Conservation (phyloP, 2,113 vertebrate species). For the Glaucomys volans region DNA sequence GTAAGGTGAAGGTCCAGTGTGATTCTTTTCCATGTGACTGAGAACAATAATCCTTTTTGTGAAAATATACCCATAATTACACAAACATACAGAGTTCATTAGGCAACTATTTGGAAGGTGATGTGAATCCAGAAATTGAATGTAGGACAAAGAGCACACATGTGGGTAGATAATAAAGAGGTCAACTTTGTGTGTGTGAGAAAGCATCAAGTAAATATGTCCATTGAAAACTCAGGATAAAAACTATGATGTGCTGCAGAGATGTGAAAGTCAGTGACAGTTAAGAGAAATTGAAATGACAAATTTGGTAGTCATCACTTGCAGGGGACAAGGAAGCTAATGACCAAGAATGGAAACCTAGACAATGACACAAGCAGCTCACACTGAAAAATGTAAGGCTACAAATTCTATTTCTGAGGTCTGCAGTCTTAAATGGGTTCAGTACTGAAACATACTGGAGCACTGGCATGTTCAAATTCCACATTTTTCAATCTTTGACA, state of each 20-base stretch:
- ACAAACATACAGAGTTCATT: neutral
- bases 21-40: too few species aligned
- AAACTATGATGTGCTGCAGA: neutral
- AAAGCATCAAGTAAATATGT: neutral
- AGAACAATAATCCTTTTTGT: neutral
- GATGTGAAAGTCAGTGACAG: neutral
- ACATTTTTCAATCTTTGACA: neutral
- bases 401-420: too few species aligned
- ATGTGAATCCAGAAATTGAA: neutral
- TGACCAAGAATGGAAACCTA: neutral
- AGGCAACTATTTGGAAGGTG: neutral
- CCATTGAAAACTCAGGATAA: neutral
- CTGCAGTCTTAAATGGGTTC: too few species aligned
- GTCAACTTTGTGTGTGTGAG: neutral
- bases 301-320: neutral
- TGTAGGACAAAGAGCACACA: neutral
- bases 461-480: neutral
- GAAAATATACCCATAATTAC: neutral
- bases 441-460: neutral
- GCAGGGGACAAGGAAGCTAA: neutral
- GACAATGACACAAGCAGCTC: neutral
- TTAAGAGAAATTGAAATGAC: too few species aligned
- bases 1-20: too few species aligned
- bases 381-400: too few species aligned
- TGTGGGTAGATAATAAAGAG: neutral